phyloP scores from a whole-genome alignment of 23 tunicate genomes.

The Pegea sp. region DNA sequence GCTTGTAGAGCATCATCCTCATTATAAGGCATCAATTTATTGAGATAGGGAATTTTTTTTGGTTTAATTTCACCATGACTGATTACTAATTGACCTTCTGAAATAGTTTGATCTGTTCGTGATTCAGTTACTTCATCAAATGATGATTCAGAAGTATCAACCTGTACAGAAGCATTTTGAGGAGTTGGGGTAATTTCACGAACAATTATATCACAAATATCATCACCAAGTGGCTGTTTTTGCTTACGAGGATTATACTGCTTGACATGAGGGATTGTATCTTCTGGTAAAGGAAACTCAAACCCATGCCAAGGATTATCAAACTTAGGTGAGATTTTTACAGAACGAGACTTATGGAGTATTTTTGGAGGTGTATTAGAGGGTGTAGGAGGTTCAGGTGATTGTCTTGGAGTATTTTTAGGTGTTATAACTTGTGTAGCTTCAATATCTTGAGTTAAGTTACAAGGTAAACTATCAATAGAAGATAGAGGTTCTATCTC shows the following conservation, averaged over 20 bases:
- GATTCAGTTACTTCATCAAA: constrained; percentile 2
- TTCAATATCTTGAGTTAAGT: not conserved
- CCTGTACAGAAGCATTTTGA: not conserved
- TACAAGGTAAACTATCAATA: too few relatives aligned
- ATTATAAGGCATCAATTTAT: constrained; percentile 3
- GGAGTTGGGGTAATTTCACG: constrained; percentile 30
- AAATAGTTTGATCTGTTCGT: constrained; percentile 36
- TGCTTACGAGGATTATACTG: not conserved
- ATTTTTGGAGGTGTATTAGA: not conserved
- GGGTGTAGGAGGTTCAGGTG: constrained; percentile 8
- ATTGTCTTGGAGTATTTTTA: not conserved
- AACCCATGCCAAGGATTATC: constrained; percentile 11
- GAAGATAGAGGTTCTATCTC: too few relatives aligned
- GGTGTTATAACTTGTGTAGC: not conserved
- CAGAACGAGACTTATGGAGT: not conserved
- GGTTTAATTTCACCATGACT: constrained; percentile 72
- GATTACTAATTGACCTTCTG: constrained; percentile 74
- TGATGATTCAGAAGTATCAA: constrained; percentile 4
- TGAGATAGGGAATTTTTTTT: constrained; percentile 11
- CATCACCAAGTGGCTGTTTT: too few relatives aligned
- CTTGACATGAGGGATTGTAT: not conserved
- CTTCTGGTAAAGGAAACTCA: constrained; percentile 13
- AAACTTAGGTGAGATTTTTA: constrained; percentile 1
- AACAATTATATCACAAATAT: constrained; percentile 22
- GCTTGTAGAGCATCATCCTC: constrained; percentile 11